Base-by-base conservation (phyloP, 1,140 invertebrate species). In the Tetragonula clypearis region DNA sequence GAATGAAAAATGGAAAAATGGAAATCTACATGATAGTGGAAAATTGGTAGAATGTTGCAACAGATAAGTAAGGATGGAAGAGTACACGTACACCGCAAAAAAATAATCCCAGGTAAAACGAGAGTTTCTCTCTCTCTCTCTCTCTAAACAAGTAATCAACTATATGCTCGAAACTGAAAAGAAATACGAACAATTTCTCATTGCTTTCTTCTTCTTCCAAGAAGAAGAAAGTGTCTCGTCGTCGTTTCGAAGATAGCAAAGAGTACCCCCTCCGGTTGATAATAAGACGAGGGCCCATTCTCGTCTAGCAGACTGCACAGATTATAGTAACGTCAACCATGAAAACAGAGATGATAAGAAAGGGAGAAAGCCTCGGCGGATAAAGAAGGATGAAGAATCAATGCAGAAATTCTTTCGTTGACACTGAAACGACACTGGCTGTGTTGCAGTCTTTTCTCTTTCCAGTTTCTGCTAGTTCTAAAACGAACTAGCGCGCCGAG, bases 41-140 rank as follows among this genome's bases (percentile, higher is more conserved):
- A 73, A 49, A 79, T 68, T 72, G 56, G 82, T 26, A 35, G 83
- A 85, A 81, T 75, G 84, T 55, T 75, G 84, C 23, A 69, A 81
- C 21, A 75, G 69, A 85, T 80, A 82, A 85, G 60, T n/a, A 73
- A 56, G 19, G 68, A 77, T 11, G 26, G 3, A 58, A 53, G 71
- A 49, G 58, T 21, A 26, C 14, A 56, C 1, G 6, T 30, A 30
- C 17, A 30, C 1, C 1, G 2, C 11, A 56, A 6, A 41, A 19
- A 41, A 82, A 73, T 30, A n/a, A n/a, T 26, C n/a, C 60, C 30
- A 55, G 17, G 21, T 35, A 14, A 9, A 30, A 23, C 41, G 35
- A 71, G 6, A 72, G 73, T 84, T 72, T 49, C 56, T 58, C 65
- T 35, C 35, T 35, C 35, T 35, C 35, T 35, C 55, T 55, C 55